Evolutionary conservation across 1,140 invertebrate species (phyloP).

Genomic region (Choristoneura fumiferana): DNA sequence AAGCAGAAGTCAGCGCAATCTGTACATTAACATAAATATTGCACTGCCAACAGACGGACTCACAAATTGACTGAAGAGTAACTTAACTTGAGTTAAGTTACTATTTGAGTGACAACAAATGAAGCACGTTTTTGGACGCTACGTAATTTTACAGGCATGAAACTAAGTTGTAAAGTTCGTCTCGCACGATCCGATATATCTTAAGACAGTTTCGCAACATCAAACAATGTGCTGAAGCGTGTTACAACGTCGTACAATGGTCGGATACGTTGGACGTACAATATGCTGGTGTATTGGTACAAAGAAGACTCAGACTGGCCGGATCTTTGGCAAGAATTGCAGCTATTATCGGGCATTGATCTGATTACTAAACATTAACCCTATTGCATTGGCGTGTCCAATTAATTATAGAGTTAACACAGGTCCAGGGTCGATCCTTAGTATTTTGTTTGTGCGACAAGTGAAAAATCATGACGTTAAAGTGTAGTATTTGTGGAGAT

Average conservation of each 20-base stretch:
- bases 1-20: constrained; percentile 13
- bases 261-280: neutral
- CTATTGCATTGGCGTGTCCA: too few relatives aligned
- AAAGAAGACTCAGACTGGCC: constrained; percentile 22
- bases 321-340: constrained; percentile 47
- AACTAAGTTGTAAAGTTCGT: neutral
- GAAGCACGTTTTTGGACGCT: constrained; percentile 7
- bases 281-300: neutral
- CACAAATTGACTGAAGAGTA: neutral
- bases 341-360: constrained; percentile 27
- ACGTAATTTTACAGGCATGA: neutral
- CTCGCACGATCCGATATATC: constrained; percentile 10
- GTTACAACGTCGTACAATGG: neutral
- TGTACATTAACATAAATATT: constrained; percentile 4
- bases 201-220: neutral
- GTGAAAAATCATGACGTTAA: too few relatives aligned
- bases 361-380: constrained; percentile 30
- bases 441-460: too few relatives aligned
- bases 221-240: constrained; percentile 1
- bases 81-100: too few relatives aligned
- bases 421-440: constrained; percentile 20
- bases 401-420: constrained; percentile 1
- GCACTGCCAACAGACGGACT: neutral
- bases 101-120: constrained; percentile 3
- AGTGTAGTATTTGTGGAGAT: too few relatives aligned